Percentiles rank a stretch among this genome's conserved stretches.
Evolutionary conservation across 2,797 vertebrate genomes (phyloP).

Genomic region (Xyrichtys novacula): DNA sequence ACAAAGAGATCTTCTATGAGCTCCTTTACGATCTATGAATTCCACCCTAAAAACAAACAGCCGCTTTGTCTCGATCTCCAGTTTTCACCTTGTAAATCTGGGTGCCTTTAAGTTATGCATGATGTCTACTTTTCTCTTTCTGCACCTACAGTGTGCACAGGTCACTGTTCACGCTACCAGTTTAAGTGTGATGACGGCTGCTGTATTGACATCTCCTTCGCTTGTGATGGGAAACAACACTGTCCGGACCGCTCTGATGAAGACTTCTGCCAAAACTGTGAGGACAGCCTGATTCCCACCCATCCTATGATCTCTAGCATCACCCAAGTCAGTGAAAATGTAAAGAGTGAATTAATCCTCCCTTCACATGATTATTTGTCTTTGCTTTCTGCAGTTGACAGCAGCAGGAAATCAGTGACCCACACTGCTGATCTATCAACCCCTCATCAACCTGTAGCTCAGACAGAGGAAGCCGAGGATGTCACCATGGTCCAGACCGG

Average conservation of each 20-base stretch:
- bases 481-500: constrained; percentile 64
- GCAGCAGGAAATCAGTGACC: constrained; percentile 84
- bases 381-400: constrained; percentile 83
- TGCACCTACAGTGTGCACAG: constrained; percentile 85
- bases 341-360: too few species aligned
- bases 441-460: constrained; percentile 58
- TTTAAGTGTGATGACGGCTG: constrained; percentile 96
- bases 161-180: constrained; percentile 92
- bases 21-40: not conserved
- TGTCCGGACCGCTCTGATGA: constrained; percentile 96
- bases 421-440: constrained; percentile 70
- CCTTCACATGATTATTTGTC: not conserved
- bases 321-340: too few species aligned
- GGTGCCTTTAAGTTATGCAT: not conserved
- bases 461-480: constrained; percentile 55
- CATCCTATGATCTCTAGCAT: too few species aligned
- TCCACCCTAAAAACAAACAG: not conserved
- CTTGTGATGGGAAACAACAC: constrained; percentile 93
- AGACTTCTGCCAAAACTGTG: constrained; percentile 93
- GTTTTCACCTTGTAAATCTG: not conserved
- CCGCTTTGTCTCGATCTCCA: too few species aligned
- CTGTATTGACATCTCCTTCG: constrained; percentile 95
- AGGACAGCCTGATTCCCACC: constrained; percentile 54
- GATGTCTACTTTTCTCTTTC: not conserved
- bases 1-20: not conserved